Conservation (phyloP, 2,113 vertebrate genomes). For the Propithecus coquereli region DNA sequence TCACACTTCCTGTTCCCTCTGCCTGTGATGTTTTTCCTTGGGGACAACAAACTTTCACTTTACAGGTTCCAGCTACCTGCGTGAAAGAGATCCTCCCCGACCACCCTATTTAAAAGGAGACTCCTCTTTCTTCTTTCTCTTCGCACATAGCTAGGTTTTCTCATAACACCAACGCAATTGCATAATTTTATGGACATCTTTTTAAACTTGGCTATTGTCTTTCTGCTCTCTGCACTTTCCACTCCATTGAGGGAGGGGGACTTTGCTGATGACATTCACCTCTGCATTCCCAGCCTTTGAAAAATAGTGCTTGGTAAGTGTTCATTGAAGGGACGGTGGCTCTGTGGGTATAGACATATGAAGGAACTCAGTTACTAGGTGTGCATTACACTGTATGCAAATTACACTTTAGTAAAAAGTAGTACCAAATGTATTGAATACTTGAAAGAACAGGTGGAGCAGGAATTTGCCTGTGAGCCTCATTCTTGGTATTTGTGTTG, state of each 20-base stretch:
- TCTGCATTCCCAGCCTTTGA: background rate
- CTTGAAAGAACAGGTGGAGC: background rate
- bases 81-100: background rate
- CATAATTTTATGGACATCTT: background rate
- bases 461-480: background rate
- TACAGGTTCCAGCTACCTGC: background rate
- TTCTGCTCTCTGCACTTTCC: background rate
- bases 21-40: background rate
- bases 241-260: background rate
- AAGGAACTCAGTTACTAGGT: background rate
- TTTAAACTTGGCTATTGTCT: background rate
- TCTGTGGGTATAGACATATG: background rate
- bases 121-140: background rate
- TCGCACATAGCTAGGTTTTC: background rate
- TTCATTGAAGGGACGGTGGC: background rate
- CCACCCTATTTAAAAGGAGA: background rate
- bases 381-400: background rate
- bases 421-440: background rate
- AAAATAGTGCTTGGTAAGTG: background rate
- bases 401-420: background rate
- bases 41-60: background rate
- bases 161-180: background rate
- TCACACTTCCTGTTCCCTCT: background rate
- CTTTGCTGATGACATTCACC: background rate
- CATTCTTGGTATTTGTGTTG: background rate